These are phyloP conservation scores for Adelges cooleyi DNA, from an alignment of 1,140 invertebrate species.

Conservation along the genomic window DNA sequence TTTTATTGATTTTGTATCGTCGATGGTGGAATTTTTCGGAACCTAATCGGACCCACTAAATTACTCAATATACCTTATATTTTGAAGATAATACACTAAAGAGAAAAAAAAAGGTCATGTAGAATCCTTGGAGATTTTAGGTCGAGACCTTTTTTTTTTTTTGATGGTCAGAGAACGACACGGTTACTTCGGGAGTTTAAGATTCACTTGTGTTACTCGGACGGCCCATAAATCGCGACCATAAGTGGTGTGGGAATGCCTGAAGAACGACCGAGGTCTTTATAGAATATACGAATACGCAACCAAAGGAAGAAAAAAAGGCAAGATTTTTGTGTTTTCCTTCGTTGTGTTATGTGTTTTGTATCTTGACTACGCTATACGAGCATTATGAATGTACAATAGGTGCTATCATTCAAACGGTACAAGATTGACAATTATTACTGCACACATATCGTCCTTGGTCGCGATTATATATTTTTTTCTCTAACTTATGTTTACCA, in stretches of 20 bases:
- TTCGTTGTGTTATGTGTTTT: too few relatives aligned
- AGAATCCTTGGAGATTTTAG: constrained; percentile 19
- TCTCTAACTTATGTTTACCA: too few relatives aligned
- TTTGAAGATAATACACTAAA: neutral
- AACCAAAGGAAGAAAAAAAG: neutral
- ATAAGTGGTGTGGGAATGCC: neutral
- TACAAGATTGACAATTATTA: too few relatives aligned
- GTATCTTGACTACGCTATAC: too few relatives aligned
- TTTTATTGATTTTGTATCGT: neutral
- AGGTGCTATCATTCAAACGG: too few relatives aligned
- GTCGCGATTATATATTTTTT: too few relatives aligned
- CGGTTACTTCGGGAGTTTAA: constrained; percentile 15
- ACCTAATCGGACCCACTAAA: neutral
- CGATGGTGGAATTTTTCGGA: neutral
- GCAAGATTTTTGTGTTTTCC: constrained; percentile 3
- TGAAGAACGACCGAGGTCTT: neutral
- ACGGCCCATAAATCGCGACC: neutral
- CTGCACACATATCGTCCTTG: too few relatives aligned
- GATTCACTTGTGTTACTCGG: constrained; percentile 17
- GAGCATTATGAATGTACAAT: too few relatives aligned
- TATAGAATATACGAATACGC: neutral
- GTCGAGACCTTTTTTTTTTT: constrained; percentile 1
- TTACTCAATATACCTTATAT: neutral
- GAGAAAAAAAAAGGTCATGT: neutral
- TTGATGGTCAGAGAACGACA: neutral